Evolutionary conservation across 2,113 vertebrate genomes (phyloP).

Genomic region (Pristiophorus japonicus): DNA sequence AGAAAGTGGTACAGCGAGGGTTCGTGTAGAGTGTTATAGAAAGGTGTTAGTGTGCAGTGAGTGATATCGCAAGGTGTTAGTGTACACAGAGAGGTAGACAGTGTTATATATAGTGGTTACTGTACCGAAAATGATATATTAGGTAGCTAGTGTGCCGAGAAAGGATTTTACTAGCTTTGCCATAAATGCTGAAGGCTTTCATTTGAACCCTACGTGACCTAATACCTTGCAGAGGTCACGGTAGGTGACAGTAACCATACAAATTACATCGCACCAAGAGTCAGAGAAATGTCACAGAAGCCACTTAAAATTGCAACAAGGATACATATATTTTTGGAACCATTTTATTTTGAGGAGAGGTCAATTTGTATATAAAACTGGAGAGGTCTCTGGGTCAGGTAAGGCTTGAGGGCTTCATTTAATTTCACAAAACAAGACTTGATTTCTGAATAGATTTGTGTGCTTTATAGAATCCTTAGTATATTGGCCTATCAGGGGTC

Average conservation of each 20-base stretch:
- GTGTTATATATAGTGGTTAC: background rate
- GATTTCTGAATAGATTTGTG: conserved; percentile 15
- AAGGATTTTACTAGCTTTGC: background rate
- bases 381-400: background rate
- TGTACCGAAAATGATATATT: background rate
- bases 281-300: background rate
- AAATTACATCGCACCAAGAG: background rate
- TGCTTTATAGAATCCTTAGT: conserved; percentile 3
- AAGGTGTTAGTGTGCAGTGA: background rate
- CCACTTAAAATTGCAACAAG: conserved; percentile 19
- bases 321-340: conserved; percentile 10
- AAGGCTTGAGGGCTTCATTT: conserved; percentile 14
- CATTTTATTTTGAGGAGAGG: background rate
- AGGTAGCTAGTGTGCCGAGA: background rate
- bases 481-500: conserved; percentile 20
- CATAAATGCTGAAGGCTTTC: background rate
- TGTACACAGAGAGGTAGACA: background rate
- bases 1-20: background rate
- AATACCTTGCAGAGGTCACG: background rate
- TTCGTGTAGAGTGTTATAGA: no score
- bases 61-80: background rate
- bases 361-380: background rate
- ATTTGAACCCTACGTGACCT: background rate
- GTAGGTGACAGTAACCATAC: background rate
- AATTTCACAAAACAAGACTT: background rate